These are phyloP conservation scores for Hypomecis atomaria DNA, from an alignment of 2,888 invertebrate species.

Conservation along the genomic window DNA sequence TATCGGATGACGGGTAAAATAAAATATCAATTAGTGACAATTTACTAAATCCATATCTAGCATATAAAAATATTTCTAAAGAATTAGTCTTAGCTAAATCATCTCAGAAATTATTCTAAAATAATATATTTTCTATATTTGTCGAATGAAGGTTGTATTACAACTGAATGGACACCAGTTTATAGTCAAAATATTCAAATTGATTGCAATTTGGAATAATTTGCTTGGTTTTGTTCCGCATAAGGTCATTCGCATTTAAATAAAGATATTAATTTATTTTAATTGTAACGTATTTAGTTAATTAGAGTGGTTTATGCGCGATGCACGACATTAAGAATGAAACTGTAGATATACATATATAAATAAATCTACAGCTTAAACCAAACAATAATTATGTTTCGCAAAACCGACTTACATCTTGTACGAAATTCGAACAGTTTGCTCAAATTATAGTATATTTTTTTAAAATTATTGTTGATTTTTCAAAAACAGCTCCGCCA, in stretches of 20 bases:
- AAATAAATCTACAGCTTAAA: no score
- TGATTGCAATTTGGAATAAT: slow-evolving; percentile 42
- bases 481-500: no score
- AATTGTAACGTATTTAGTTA: slow-evolving; percentile 11
- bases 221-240: slow-evolving; percentile 39
- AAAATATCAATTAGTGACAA: background rate
- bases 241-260: slow-evolving; percentile 38
- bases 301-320: slow-evolving; percentile 8
- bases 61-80: no score
- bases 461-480: no score
- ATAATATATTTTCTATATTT: slow-evolving; percentile 5
- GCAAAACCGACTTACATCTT: no score
- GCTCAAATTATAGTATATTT: no score
- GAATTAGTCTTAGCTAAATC: background rate
- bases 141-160: slow-evolving; percentile 29
- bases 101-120: slow-evolving; percentile 2
- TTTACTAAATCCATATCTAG: background rate
- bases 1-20: no score
- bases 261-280: slow-evolving; percentile 33
- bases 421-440: no score
- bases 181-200: slow-evolving; percentile 41
- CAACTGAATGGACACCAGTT: slow-evolving; percentile 24
- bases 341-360: no score
- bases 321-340: no score
- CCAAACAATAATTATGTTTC: no score